Evolutionary conservation across 1,140 invertebrate genomes (phyloP), one percentile per base, ranked within the genome.

Genomic region (Hyles vespertilio): DNA sequence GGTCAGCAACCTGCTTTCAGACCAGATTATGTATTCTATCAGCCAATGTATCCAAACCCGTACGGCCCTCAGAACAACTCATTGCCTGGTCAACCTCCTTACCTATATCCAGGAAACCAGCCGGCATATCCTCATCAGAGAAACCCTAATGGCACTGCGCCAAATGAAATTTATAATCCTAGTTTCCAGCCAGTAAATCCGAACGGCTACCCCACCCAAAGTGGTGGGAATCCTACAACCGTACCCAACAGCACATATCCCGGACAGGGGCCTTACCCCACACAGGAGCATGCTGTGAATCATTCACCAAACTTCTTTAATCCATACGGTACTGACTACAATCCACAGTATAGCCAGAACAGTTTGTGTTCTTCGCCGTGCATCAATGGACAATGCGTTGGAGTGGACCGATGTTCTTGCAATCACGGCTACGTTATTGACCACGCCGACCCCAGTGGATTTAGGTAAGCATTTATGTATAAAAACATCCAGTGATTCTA

Each of bases 311-410:
- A 40, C 8, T 40, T 40, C 36, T 40, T 40, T 8, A 40, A 40
- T 8, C 36, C 36, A 5, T 40, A 40, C 36, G 36, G 36, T 8
- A 40, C 36, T 40, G 36, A 40, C 36, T 40, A 40, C 36, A 22
- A 22, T 22, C 36, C 4, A 8, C 36, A 40, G 8, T 8, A 40
- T 8, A 8, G 36, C 8, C 36, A 40, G 36, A 5, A 40, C 5
- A 5, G 86, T 33, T 72, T 79, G 52, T 92, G 92, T 65, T 79
- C 84, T 44, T 59, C 81, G 46, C 72, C 76, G 3, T 92, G 92
- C 59, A 61, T 91, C 12, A 92, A 92, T 61, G 91, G 91, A 3
- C 55, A 78, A 40, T 92, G 92, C 64, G 72, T 81, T 33, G 87
- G 84, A 56, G 77, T 84, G 9, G 87, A 92, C 61, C 74, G 63